Evolutionary conservation across 2,888 invertebrate species (phyloP).

Genomic region (Drosophila borborema): DNA sequence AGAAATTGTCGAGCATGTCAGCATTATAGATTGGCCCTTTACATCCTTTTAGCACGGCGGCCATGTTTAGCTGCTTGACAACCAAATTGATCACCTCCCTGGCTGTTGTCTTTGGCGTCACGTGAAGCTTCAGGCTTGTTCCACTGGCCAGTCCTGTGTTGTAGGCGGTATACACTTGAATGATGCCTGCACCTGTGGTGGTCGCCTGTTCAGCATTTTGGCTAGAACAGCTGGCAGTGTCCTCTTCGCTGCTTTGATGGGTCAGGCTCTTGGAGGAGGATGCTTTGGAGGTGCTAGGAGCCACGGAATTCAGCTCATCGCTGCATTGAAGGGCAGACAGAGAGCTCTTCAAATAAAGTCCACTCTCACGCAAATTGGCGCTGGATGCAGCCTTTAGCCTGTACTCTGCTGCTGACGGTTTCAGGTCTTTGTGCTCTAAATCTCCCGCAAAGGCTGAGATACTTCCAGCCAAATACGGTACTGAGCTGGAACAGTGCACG

Average conservation of each 20-base stretch:
- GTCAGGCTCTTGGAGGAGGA: slow-evolving; percentile 75
- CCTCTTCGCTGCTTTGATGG: slow-evolving; percentile 82
- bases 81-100: slow-evolving; percentile 98
- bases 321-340: slow-evolving; percentile 84
- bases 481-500: slow-evolving; percentile 86
- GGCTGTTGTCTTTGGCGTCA: slow-evolving; percentile 96
- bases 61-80: slow-evolving; percentile 97
- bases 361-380: slow-evolving; percentile 84
- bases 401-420: slow-evolving; percentile 50
- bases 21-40: slow-evolving; percentile 94
- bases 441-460: slow-evolving; percentile 69
- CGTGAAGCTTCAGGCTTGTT: slow-evolving; percentile 96
- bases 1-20: slow-evolving; percentile 94
- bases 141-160: slow-evolving; percentile 97
- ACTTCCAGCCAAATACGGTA: slow-evolving; percentile 87
- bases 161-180: slow-evolving; percentile 97
- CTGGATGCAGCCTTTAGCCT: slow-evolving; percentile 70
- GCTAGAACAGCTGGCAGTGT: slow-evolving; percentile 76
- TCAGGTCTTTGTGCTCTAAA: slow-evolving; percentile 68
- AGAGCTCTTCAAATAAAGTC: slow-evolving; percentile 86
- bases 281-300: slow-evolving; percentile 67
- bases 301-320: slow-evolving; percentile 56
- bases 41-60: slow-evolving; percentile 93
- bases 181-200: slow-evolving; percentile 80
- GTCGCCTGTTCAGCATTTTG: slow-evolving; percentile 58